Base-by-base conservation (phyloP, 53 echinoderm and acorn worm genomes). In the Pentamera pediparva region DNA sequence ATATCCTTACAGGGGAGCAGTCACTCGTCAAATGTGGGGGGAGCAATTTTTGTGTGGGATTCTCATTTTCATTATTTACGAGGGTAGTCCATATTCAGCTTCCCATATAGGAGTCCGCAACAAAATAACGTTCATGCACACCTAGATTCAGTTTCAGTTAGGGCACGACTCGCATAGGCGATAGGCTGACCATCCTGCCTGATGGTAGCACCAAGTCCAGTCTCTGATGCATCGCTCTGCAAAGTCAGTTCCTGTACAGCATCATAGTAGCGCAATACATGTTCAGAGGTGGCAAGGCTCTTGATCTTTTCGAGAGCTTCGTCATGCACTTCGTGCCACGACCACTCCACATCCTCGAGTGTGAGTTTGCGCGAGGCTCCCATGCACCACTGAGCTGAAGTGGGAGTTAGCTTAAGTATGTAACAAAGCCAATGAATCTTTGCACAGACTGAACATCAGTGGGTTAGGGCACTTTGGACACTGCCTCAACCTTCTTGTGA, bases 101-200 rank as follows among this genome's bases (percentile, higher is more conserved):
- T n/a, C n/a, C n/a, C n/a, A n/a, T n/a, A n/a, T n/a, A n/a, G n/a
- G n/a, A n/a, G n/a, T n/a, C n/a, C n/a, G n/a, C n/a, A n/a, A n/a
- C n/a, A n/a, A n/a, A n/a, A n/a, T n/a, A n/a, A n/a, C n/a, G n/a
- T n/a, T n/a, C n/a, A n/a, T n/a, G 80, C 80, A 55, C 84, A 88
- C 52, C 84, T 47, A 0, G 61, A 50, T 61, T 84, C 80, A 25
- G 76, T 27, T 45, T 75, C 51, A 27, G 80, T 79, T 6, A 84
- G 82, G 50, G 84, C 79, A 52, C 80, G 74, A 39, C 88, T 87
- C n/a, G 88, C 79, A 69, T 79, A 87, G 1, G 79, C 78, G 30
- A 78, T 65, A 31, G 84, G 82, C 27, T 67, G 69, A 7, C 84
- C 89, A 5, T 76, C 70, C 37, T 79, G 76, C 62, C 79, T 79